These are phyloP conservation scores for Drosophila persimilis DNA, from an alignment of 1,140 invertebrate species.

Conservation along the genomic window DNA sequence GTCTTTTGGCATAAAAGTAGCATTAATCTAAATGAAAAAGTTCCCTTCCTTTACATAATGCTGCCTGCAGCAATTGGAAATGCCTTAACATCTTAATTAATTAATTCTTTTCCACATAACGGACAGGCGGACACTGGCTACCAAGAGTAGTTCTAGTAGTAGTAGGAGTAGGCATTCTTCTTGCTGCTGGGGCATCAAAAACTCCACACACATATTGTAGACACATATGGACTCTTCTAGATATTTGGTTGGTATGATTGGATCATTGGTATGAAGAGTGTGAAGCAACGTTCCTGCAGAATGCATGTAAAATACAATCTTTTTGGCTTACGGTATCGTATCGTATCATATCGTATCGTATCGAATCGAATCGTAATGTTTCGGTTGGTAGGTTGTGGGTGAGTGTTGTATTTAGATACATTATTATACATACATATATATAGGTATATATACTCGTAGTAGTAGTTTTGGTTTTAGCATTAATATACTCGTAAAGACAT, in stretches of 20 bases:
- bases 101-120: background rate
- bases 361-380: no score
- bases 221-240: conserved; percentile 21
- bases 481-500: conserved; percentile 71
- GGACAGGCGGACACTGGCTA: background rate
- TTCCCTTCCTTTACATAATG: no score
- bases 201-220: conserved; percentile 2
- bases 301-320: conserved; percentile 57
- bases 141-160: background rate
- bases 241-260: conserved; percentile 10
- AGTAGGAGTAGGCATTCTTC: background rate
- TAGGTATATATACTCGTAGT: conserved; percentile 18
- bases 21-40: no score
- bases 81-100: background rate
- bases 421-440: conserved; percentile 53
- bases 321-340: background rate
- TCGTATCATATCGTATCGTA: no score
- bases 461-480: conserved; percentile 44
- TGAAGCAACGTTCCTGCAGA: conserved; percentile 11
- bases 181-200: conserved; percentile 21
- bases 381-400: background rate
- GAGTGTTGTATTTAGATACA: conserved; percentile 33
- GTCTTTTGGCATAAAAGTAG: no score
- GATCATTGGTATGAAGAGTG: conserved; percentile 1
- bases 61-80: conserved; percentile 6